Evolutionary conservation across 2,113 vertebrate genomes (phyloP).

Genomic region (Coracopsis vasa): DNA sequence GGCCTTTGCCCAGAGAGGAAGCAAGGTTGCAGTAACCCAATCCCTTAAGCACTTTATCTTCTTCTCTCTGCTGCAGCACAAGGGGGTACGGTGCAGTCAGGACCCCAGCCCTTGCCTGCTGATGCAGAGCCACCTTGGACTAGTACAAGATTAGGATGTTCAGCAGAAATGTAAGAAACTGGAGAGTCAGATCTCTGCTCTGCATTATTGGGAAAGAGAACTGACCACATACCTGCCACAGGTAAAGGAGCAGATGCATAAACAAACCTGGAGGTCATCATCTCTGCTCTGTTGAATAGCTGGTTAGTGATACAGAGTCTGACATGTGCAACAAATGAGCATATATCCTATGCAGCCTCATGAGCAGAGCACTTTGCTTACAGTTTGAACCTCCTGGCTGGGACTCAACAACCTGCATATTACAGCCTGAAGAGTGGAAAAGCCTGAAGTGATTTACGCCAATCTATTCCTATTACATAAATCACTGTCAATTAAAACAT

Average conservation of each 20-base stretch:
- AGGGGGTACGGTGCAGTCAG: neutral
- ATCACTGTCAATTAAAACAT: neutral
- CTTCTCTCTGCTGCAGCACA: neutral
- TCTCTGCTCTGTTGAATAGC: neutral
- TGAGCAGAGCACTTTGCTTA: neutral
- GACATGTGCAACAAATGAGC: neutral
- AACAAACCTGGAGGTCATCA: neutral
- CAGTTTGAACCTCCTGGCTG: neutral
- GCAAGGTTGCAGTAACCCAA: neutral
- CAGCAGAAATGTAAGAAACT: neutral
- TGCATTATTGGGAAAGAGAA: neutral
- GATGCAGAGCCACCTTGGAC: neutral
- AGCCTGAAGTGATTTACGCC: neutral
- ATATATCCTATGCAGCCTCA: neutral
- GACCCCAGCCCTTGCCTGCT: neutral
- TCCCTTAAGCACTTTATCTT: neutral
- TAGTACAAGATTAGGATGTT: neutral
- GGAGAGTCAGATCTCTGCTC: neutral
- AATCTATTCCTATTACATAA: neutral
- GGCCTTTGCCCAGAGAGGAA: neutral
- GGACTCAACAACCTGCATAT: neutral
- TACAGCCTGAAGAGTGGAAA: neutral
- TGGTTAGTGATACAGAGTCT: neutral
- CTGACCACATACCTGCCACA: neutral
- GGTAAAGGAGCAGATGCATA: neutral